phyloP scores from a whole-genome alignment of 2,888 invertebrate species.

The Tupiocoris notatus region DNA sequence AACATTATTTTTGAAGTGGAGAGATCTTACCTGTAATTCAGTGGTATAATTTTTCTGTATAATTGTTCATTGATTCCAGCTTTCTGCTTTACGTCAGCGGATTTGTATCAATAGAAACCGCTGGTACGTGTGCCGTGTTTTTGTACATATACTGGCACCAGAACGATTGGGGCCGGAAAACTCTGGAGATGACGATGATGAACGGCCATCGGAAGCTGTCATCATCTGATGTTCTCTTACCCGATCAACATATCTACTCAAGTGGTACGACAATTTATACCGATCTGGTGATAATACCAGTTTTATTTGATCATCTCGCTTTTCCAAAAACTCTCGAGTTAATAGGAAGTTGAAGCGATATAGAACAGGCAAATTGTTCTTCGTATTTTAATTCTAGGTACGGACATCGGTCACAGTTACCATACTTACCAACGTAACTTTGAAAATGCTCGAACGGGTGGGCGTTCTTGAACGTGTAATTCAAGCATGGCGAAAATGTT shows the following conservation, averaged over 20 bases:
- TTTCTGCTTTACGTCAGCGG: conserved; percentile 83
- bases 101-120: conserved; percentile 78
- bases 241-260: conserved; percentile 48
- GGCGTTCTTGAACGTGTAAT: too few relatives aligned
- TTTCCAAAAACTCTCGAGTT: neutral
- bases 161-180: conserved; percentile 52
- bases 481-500: too few relatives aligned
- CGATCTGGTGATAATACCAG: too few relatives aligned
- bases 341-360: neutral
- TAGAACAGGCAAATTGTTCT: too few relatives aligned
- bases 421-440: too few relatives aligned
- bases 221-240: conserved; percentile 45
- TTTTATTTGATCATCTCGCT: conserved; percentile 1
- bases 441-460: too few relatives aligned
- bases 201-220: conserved; percentile 47
- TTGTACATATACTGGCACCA: conserved; percentile 80
- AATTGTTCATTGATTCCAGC: conserved; percentile 55
- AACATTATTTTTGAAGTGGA: too few relatives aligned
- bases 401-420: too few relatives aligned
- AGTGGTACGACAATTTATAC: conserved; percentile 45
- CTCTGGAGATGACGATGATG: conserved; percentile 48
- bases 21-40: neutral
- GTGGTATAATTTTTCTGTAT: neutral
- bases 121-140: conserved; percentile 83
- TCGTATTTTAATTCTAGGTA: too few relatives aligned